phyloP scores from a whole-genome alignment of 2,113 vertebrate species.

The Nesogale talazaci region DNA sequence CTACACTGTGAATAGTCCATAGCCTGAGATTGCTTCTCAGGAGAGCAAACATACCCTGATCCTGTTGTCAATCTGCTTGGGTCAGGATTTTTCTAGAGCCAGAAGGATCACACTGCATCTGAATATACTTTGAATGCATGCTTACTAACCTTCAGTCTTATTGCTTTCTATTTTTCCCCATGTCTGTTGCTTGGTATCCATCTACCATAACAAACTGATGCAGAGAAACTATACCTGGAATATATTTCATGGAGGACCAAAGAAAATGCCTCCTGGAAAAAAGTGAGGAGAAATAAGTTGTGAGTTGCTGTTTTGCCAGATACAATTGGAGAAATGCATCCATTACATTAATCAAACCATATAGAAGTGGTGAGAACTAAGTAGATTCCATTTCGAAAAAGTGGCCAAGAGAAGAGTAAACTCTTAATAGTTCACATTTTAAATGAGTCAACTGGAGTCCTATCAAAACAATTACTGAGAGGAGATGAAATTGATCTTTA shows the following conservation, averaged over 20 bases:
- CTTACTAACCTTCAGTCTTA: background rate
- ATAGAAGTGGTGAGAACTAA: background rate
- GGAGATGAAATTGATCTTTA: background rate
- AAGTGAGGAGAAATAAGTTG: background rate
- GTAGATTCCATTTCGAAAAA: conserved; percentile 24
- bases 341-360: conserved; percentile 24
- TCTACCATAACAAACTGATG: conserved; percentile 12
- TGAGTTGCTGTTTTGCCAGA: background rate
- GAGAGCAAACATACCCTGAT: conserved; percentile 26
- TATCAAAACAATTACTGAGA: conserved; percentile 18
- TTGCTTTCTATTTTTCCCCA: background rate
- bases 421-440: conserved; percentile 18
- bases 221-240: background rate
- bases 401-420: conserved; percentile 31
- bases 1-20: conserved; percentile 25
- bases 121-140: background rate
- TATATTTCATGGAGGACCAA: conserved; percentile 1
- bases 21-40: conserved; percentile 42
- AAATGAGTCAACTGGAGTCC: background rate
- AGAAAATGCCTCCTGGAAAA: background rate
- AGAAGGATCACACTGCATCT: background rate
- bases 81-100: background rate
- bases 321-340: background rate
- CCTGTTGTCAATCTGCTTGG: background rate
- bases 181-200: background rate